phyloP scores from a whole-genome alignment of 2,797 vertebrate species.

The Psittacula derbiana region DNA sequence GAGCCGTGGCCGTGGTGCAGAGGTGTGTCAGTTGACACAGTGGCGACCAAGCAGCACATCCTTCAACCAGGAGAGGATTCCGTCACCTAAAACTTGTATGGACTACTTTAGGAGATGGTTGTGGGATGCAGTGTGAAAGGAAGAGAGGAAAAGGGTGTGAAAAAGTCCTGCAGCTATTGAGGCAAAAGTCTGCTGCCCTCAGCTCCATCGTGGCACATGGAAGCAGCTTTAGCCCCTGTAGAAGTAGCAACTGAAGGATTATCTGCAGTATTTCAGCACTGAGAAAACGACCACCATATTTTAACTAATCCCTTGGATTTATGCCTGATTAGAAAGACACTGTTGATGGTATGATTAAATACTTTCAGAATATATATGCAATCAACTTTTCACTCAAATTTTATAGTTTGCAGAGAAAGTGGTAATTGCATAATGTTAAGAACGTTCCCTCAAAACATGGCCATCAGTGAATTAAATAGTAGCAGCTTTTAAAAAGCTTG shows the following conservation, averaged over 20 bases:
- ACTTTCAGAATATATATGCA: background rate
- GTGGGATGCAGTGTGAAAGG: accelerated
- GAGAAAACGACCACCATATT: background rate
- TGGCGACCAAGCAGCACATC: accelerated
- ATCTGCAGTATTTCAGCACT: background rate
- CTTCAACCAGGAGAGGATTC: background rate
- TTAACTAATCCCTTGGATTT: background rate
- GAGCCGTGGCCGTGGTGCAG: accelerated
- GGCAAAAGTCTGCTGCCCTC: background rate
- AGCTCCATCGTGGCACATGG: accelerated
- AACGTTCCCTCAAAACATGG: background rate
- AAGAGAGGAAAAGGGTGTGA: background rate
- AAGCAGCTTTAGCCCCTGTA: background rate
- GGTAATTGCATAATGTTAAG: background rate
- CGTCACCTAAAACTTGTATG: background rate
- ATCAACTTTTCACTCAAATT: conserved; percentile 29
- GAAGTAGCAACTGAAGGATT: background rate
- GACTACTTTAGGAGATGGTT: background rate
- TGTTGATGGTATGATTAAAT: background rate
- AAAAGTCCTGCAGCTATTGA: background rate
- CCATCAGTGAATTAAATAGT: background rate
- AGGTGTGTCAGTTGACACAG: accelerated
- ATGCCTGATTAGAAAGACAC: background rate
- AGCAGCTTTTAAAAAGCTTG: conserved; percentile 1
- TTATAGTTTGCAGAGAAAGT: background rate